A percentile compares a stretch with the other conserved stretches of the same genome.
Evolutionary conservation across 2,113 vertebrate species (phyloP).

Genomic region (Hyaena hyaena): DNA sequence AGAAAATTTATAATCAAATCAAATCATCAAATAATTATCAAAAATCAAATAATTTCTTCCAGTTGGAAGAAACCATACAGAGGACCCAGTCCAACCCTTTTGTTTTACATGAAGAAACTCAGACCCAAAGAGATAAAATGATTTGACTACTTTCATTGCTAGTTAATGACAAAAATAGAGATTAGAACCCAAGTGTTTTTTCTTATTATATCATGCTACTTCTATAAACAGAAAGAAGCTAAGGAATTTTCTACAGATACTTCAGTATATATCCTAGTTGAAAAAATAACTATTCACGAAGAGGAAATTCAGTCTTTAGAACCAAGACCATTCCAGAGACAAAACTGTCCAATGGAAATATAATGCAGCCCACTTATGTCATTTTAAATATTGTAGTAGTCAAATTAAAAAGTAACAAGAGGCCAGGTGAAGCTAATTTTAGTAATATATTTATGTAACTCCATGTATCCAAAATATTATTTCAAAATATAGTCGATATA

Average conservation of each 20-base stretch:
- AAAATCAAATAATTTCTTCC: too few species aligned
- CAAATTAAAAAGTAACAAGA: not conserved
- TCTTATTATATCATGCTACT: not conserved
- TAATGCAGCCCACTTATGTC: not conserved
- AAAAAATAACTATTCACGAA: not conserved
- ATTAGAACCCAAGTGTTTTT: not conserved
- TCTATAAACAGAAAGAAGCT: not conserved
- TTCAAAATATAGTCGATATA: not conserved
- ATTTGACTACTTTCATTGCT: not conserved
- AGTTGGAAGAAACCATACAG: not conserved
- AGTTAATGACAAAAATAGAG: not conserved
- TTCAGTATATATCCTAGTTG: not conserved
- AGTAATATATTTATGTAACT: not conserved
- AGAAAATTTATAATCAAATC: not conserved
- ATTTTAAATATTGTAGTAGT: not conserved
- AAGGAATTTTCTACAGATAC: not conserved
- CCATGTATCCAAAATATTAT: not conserved
- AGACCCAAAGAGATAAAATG: not conserved
- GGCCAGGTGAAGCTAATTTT: not conserved
- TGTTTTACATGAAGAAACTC: not conserved
- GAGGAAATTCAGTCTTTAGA: constrained; percentile 23
- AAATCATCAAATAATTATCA: not conserved
- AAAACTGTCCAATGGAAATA: not conserved
- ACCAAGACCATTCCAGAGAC: not conserved
- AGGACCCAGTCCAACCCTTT: not conserved